These are phyloP conservation scores for Myanophis thanlyinensis DNA, from an alignment of 2,113 vertebrate species.

Conservation along the genomic window DNA sequence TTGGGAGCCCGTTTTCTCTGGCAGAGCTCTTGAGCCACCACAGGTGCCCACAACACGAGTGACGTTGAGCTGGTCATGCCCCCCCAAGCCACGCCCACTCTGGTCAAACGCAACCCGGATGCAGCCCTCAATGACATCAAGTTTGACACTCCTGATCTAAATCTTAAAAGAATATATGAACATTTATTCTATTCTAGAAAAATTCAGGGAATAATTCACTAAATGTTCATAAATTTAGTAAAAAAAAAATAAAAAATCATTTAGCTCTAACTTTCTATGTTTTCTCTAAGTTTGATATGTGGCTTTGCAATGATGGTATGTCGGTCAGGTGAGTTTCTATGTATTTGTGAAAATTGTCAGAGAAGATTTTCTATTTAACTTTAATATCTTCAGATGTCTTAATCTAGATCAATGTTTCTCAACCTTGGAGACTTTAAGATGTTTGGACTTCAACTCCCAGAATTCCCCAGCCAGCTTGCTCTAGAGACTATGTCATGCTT, in stretches of 20 bases:
- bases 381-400: neutral
- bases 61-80: too few species aligned
- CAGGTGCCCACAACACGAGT: too few species aligned
- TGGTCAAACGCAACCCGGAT: too few species aligned
- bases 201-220: neutral
- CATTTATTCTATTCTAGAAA: neutral
- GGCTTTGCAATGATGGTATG: neutral
- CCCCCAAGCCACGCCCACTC: too few species aligned
- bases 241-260: neutral
- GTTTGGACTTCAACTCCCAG: too few species aligned
- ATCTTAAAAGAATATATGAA: neutral
- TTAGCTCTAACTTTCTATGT: neutral
- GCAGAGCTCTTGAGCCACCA: too few species aligned
- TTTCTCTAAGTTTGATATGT: neutral
- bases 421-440: too few species aligned
- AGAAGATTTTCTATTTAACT: neutral
- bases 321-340: neutral
- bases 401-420: too few species aligned
- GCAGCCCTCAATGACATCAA: too few species aligned
- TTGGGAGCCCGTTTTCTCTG: too few species aligned
- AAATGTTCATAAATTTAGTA: neutral
- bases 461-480: too few species aligned
- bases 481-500: neutral
- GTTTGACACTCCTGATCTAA: too few species aligned
- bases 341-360: neutral